Base-by-base conservation (phyloP, 2,113 vertebrate species). In the Cephalopterus ornatus region DNA sequence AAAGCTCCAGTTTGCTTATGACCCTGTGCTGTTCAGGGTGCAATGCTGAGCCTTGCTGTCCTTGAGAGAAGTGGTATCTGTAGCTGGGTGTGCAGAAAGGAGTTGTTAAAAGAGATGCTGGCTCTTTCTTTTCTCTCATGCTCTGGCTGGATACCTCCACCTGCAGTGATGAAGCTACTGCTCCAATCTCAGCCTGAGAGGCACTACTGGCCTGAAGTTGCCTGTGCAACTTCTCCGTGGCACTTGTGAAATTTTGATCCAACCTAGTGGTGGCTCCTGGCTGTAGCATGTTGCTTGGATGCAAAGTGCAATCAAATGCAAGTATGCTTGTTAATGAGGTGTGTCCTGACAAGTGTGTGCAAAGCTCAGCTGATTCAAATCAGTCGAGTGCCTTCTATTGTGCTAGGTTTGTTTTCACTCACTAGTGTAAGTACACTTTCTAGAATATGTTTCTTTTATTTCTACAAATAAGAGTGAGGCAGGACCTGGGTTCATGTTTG, bases 41-140 rank as follows among this genome's bases (percentile, higher is more conserved):
- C 0, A 0, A 24, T 67, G 39, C 37, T 71, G 55, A 95, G 65
- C 47, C n/a, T 81, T 6, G 2, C 5, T 50, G 56, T 24, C 11
- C 35, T n/a, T 2, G 5, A 70, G 32, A 56, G n/a, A 65, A 67
- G 46, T 3, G 1, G 71, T 62, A 74, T 13, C 20, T 66, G 21
- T 71, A 68, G 52, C 44, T 72, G 47, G 8, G 33, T 61, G 65
- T 30, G 35, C 58, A 65, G 39, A 86, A 71, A 63, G 15, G 39
- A 67, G 27, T 17, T 59, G 3, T 35, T 89, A 59, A 79, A 62
- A 80, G 35, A 62, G 32, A 13, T n/a, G 12, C 6, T 80, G 1
- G 2, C 2, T 4, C 41, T 39, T 83, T 55, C 33, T 89, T 55
- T 76, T 46, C 62, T 73, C 33, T 80, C 2, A 1, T 53, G 50